Conservation (phyloP, 30 jellyfish, hydroid and myxozoan species). For the Catostylus mosaicus region DNA sequence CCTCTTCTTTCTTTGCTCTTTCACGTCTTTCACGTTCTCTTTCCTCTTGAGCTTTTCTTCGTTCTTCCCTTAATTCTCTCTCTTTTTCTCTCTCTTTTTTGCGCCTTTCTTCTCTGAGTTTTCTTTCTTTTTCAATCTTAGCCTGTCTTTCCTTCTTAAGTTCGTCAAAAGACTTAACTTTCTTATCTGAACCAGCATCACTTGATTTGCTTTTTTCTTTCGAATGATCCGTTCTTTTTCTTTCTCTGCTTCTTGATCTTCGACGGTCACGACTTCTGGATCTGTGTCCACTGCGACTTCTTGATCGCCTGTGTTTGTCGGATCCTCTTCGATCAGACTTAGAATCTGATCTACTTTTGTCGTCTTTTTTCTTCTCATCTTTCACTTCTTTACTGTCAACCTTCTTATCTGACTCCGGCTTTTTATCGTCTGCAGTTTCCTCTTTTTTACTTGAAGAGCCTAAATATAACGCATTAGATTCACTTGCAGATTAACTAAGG, state of each 20-base stretch:
- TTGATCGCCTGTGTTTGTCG: conserved; percentile 23
- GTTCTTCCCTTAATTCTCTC: conserved; percentile 82
- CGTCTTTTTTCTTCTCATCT: conserved; percentile 9
- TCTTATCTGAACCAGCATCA: conserved; percentile 34
- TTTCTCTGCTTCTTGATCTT: conserved; percentile 44
- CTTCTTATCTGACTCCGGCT: background rate
- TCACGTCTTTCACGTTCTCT: conserved; percentile 92
- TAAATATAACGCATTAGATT: background rate
- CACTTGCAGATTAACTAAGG: no score
- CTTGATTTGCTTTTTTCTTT: conserved; percentile 34
- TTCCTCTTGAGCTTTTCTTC: conserved; percentile 85
- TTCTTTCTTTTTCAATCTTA: conserved; percentile 65
- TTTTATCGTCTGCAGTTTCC: conserved; percentile 13
- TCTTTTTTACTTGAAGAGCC: conserved; percentile 38
- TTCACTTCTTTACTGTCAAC: conserved; percentile 4
- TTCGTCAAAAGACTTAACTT: conserved; percentile 51
- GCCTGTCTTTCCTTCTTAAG: conserved; percentile 74
- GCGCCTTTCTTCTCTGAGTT: conserved; percentile 80
- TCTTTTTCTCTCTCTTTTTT: conserved; percentile 86
- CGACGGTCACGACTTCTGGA: conserved; percentile 52
- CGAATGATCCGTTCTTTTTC: conserved; percentile 16
- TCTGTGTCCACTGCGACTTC: conserved; percentile 52
- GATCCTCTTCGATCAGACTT: conserved; percentile 36
- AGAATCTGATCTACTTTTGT: conserved; percentile 39
- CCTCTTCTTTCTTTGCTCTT: conserved; percentile 93